Conservation (phyloP, 2,888 invertebrate species). For the Eupithecia inturbata region DNA sequence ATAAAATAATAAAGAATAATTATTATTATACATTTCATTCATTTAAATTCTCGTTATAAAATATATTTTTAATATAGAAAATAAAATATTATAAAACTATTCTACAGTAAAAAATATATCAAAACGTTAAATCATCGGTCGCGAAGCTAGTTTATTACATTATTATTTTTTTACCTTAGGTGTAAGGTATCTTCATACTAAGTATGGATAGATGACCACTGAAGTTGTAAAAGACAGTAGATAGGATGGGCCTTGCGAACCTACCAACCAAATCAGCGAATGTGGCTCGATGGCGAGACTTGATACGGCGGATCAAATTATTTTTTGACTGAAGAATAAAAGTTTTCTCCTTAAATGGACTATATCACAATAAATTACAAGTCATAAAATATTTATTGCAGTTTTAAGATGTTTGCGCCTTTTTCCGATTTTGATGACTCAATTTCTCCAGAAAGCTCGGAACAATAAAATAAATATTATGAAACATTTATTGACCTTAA, state of each 20-base stretch:
- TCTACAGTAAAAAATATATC: too few relatives aligned
- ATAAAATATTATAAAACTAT: too few relatives aligned
- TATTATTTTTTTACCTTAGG: too few relatives aligned
- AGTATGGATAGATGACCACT: too few relatives aligned
- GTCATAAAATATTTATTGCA: slow-evolving; percentile 48
- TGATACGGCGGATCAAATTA: neutral
- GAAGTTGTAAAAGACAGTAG: neutral
- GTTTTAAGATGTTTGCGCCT: slow-evolving; percentile 54
- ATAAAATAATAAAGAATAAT: too few relatives aligned
- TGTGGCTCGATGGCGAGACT: neutral
- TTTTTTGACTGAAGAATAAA: slow-evolving; percentile 32
- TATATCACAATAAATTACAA: slow-evolving; percentile 4
- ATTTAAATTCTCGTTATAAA: too few relatives aligned
- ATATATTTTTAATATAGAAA: too few relatives aligned
- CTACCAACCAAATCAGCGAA: neutral
- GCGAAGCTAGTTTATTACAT: too few relatives aligned
- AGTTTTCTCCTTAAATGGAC: neutral
- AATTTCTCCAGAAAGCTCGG: slow-evolving; percentile 57
- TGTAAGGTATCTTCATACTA: too few relatives aligned
- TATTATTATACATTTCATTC: too few relatives aligned
- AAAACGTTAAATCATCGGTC: too few relatives aligned
- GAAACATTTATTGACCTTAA: neutral
- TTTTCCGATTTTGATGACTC: slow-evolving; percentile 62
- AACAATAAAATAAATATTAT: slow-evolving; percentile 58
- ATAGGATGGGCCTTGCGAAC: neutral